Base-by-base conservation (phyloP, 2,113 vertebrate species). In the Gambusia affinis region DNA sequence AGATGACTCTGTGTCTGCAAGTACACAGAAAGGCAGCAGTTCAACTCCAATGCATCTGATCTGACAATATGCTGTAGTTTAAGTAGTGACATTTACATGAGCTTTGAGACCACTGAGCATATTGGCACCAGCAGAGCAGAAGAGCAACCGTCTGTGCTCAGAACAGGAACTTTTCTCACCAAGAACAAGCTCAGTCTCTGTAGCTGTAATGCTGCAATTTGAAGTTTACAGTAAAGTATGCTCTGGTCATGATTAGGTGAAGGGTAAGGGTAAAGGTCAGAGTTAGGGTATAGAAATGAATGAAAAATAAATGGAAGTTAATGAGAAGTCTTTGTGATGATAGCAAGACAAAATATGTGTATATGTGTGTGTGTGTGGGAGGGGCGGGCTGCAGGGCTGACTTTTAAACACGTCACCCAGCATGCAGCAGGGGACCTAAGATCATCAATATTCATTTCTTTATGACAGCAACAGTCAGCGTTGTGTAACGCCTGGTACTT, bases 381-480 rank as follows among this genome's bases (percentile, higher is more conserved):
- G 39, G 75, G 75, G 76, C 33, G 71, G 67, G 79, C 77, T 88
- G 60, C 70, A 15, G 75, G 75, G 76, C 39, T 73, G 67, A 81
- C 81, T 88, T 85, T 78, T 77, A 87, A 90, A 82, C 78, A 65
- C 75, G 80, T 87, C 81, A 88, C 78, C 83, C 78, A 79, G 74
- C 78, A 81, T 83, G 84, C 83, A 84, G 89, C 76, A 83, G 47
- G 28, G 78, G 42, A 64, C 75, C 83, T 15, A 7, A 75, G 75
- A 85, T 91, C 84, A 92, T 93, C 87, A 92, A 90, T 92, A 92
- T 93, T 92, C 60, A 91, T 92, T 89, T 84, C n/a, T 75, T 60
- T 54, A 73, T 87, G 88, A 91, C 87, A 88, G 91, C 73, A 60
- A 78, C 69, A 88, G 87, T 88, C 86, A 82, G 84, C 57, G 76